Conservation (phyloP, 2,113 vertebrate genomes). For the Elachura formosa region DNA sequence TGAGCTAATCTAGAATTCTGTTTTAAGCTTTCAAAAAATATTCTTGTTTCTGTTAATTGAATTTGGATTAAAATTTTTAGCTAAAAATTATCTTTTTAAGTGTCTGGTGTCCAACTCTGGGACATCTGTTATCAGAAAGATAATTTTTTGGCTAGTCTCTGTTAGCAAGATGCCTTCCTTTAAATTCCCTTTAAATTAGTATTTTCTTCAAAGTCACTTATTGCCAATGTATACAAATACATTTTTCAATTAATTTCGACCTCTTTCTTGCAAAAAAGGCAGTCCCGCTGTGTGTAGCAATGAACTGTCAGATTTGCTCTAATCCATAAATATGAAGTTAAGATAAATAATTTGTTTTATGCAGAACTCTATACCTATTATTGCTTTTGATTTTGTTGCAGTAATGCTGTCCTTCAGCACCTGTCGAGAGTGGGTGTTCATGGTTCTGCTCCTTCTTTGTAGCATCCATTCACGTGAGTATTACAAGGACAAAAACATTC, state of each 20-base stretch:
- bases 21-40: background rate
- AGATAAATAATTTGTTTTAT: background rate
- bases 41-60: background rate
- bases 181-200: background rate
- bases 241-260: background rate
- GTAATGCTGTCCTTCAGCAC: background rate
- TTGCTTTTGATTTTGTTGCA: slow-evolving; percentile 10
- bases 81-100: background rate
- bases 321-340: background rate
- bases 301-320: background rate
- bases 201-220: background rate
- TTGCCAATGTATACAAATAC: background rate
- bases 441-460: background rate
- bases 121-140: background rate
- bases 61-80: background rate
- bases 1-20: background rate
- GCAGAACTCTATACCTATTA: accelerated
- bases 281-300: background rate
- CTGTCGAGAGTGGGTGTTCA: background rate
- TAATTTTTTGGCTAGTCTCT: background rate
- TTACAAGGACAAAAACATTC: background rate
- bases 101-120: background rate
- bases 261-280: background rate
- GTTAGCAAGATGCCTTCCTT: background rate
- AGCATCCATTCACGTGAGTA: slow-evolving; percentile 30